Conservation (phyloP, 23 tunicate genomes). For the Diplosoma virens region DNA sequence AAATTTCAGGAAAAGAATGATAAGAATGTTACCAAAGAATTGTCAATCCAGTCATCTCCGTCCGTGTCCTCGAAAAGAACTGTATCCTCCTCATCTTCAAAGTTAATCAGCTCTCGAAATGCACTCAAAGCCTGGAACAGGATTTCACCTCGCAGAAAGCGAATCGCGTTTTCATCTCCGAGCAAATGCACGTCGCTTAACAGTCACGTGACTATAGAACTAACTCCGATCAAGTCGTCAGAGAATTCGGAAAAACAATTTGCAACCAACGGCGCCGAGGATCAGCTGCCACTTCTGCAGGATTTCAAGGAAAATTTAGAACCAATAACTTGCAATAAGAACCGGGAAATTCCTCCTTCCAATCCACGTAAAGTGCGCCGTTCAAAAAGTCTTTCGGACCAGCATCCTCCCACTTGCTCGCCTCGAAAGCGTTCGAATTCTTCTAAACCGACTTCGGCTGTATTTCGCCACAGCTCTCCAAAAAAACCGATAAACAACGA, state of each 20-base stretch:
- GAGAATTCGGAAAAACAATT: background rate
- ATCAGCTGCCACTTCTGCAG: background rate
- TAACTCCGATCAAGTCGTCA: background rate
- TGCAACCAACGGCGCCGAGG: background rate
- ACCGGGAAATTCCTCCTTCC: background rate
- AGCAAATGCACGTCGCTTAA: background rate
- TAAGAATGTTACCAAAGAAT: too few species aligned
- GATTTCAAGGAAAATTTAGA: too few species aligned
- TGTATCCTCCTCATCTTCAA: too few species aligned
- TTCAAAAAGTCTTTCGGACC: constrained; percentile 35
- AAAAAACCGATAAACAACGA: too few species aligned
- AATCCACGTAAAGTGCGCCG: background rate
- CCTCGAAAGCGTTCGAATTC: background rate
- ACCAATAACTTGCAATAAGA: background rate
- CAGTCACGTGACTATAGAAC: constrained; percentile 16
- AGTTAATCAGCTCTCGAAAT: too few species aligned
- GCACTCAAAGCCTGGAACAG: too few species aligned
- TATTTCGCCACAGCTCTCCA: too few species aligned
- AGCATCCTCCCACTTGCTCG: too few species aligned
- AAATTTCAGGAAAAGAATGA: too few species aligned
- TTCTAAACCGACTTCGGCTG: too few species aligned
- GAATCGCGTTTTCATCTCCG: background rate
- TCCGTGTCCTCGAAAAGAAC: too few species aligned
- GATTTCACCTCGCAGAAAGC: constrained; percentile 5
- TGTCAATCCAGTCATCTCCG: too few species aligned